Conservation (phyloP, 2,113 vertebrate genomes). For the Cisticola juncidis region DNA sequence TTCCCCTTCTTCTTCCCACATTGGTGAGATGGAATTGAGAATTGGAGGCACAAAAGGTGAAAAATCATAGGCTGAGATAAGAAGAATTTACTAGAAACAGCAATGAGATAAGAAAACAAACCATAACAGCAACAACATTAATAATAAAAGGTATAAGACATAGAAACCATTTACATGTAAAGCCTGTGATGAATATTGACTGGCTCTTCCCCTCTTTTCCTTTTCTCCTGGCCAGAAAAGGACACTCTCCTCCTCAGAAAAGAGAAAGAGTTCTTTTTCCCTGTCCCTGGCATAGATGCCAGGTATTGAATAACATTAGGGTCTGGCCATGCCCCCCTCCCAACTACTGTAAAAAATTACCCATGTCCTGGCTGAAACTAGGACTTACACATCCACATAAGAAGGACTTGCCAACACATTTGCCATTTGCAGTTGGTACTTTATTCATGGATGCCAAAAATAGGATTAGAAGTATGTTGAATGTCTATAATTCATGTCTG, state of each 20-base stretch:
- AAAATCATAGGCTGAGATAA: not conserved
- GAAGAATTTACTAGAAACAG: not conserved
- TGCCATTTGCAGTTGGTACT: not conserved
- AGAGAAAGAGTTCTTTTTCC: not conserved
- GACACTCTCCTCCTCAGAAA: not conserved
- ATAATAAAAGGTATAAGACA: not conserved
- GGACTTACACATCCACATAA: not conserved
- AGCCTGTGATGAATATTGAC: not conserved
- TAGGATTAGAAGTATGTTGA: not conserved
- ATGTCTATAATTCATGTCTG: not conserved
- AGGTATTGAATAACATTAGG: not conserved
- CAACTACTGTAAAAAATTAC: not conserved
- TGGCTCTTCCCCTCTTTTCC: fast-evolving
- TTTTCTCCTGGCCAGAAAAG: not conserved
- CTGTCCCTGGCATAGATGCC: not conserved
- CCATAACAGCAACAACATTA: not conserved
- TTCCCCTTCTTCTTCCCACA: not conserved
- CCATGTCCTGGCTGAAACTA: not conserved
- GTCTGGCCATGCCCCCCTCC: not conserved
- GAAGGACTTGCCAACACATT: not conserved
- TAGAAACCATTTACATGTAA: not conserved
- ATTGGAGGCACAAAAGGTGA: not conserved
- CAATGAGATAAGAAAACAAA: not conserved
- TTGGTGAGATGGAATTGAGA: not conserved
- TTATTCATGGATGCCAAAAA: not conserved